Percentiles rank a stretch among this genome's conserved stretches.
These are phyloP conservation scores for Poecilia latipinna DNA, from an alignment of 2,113 vertebrate species.

Conservation along the genomic window DNA sequence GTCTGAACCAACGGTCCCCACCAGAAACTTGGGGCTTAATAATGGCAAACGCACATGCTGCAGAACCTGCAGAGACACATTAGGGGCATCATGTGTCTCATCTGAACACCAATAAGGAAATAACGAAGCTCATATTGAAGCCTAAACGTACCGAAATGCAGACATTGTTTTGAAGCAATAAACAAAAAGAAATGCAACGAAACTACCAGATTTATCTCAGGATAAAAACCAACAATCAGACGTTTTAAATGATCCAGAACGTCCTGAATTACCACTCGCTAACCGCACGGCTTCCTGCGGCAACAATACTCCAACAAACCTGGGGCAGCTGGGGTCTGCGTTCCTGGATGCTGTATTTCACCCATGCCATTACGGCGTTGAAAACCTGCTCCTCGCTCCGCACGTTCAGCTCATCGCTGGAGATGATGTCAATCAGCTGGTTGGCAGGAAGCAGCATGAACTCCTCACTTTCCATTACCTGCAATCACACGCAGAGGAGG, in stretches of 20 bases:
- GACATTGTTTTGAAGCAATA: background rate
- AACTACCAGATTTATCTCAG: background rate
- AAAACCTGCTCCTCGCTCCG: slow-evolving; percentile 98
- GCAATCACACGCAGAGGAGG: background rate
- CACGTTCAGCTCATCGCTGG: slow-evolving; percentile 97
- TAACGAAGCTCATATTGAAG: background rate
- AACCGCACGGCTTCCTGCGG: background rate
- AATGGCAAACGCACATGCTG: slow-evolving; percentile 95
- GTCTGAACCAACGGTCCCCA: slow-evolving; percentile 97
- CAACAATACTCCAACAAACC: slow-evolving; percentile 72
- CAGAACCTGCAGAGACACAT: slow-evolving; percentile 83
- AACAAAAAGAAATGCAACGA: background rate
- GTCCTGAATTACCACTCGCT: background rate
- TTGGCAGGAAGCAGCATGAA: slow-evolving; percentile 99
- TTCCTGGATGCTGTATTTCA: slow-evolving; percentile 99
- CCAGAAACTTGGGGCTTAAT: slow-evolving; percentile 97
- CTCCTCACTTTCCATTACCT: slow-evolving; percentile 99
- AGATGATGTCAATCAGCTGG: slow-evolving; percentile 98
- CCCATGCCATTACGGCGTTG: slow-evolving; percentile 98
- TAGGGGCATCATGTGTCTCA: background rate
- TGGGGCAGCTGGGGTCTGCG: slow-evolving; percentile 94
- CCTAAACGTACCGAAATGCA: background rate
- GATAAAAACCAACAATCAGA: background rate
- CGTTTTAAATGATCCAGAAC: background rate
- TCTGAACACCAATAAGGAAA: background rate